Base-by-base conservation (phyloP, 2,888 invertebrate species). In the Pachycephus smyrnensis region DNA sequence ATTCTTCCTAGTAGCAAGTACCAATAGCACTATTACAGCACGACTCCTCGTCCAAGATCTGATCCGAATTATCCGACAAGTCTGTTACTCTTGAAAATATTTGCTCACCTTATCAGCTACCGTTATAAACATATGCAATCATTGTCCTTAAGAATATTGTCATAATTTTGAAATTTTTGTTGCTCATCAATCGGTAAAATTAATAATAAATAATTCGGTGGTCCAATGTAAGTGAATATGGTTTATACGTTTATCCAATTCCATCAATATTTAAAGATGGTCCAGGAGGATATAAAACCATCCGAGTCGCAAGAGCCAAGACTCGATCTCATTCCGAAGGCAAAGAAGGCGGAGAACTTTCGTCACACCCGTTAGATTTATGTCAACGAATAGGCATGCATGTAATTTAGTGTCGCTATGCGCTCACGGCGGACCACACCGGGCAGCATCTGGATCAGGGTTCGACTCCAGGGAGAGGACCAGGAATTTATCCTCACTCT, bases 181-280 rank as follows among this genome's bases (percentile, higher is more conserved):
- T n/a, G n/a, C n/a, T n/a, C n/a, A n/a, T n/a, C n/a, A n/a, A n/a
- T n/a, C n/a, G n/a, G n/a, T n/a, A n/a, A n/a, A n/a, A n/a, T n/a
- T n/a, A n/a, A n/a, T n/a, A n/a, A n/a, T n/a, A n/a, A n/a, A n/a
- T n/a, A n/a, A n/a, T n/a, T n/a, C n/a, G n/a, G n/a, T n/a, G n/a
- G n/a, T n/a, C n/a, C n/a, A n/a, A 40, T 6, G 40, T 15, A 32
- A 69, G 4, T 2, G 30, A 69, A 30, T 4, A 69, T 11, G 32
- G 88, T 87, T 88, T 85, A 88, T 86, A 87, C 85, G 83, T 87
- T 87, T 87, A 86, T 87, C 85, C 85, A 83, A 85, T 87, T 86
- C 82, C 85, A 87, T 86, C 87, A 87, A 88, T 87, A 87, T 88
- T 88, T 87, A 86, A 85, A 85, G 83, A 85, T 81, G 83, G 75